Evolutionary conservation across 2,113 vertebrate species (phyloP), one percentile per base, ranked within the genome.

Genomic region (Tragulus kanchil): DNA sequence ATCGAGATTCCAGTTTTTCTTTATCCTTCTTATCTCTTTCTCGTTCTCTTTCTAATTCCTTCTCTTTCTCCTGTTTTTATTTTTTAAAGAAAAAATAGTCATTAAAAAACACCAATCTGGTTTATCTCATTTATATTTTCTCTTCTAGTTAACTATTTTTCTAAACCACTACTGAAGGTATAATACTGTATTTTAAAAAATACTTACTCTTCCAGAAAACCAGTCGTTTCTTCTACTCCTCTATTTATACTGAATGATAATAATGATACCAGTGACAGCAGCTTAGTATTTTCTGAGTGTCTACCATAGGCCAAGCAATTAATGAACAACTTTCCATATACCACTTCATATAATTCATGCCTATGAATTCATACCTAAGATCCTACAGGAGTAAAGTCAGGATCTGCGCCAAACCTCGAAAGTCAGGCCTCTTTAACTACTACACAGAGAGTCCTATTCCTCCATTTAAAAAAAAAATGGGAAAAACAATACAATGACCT

Each of bases 11-110:
- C 25, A 98, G 98, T 98, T 99, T 99, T 21, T 99, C 99, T 97
- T 99, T 99, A 96, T 99, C 99, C 90, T 99, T 99, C 97, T 99
- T 99, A 97, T 99, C 99, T 98, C 99, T 98, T 95, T 99, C 99
- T 84, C 99, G 99, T 98, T 99, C 99, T 98, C 99, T 99, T 98
- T 99, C 99, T 89, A 99, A 96, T 98, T 99, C 99, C 93, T 99
- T 99, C 98, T 99, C 99, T 97, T 99, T 99, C 97, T 99, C 99
- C 99, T 98, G 75, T 97, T 95, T 85, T 91, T 5, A 84, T 94
- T 42, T 65, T 90, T 71, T 67, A 6, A 69, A 92, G 94, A 50
- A 85, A 73, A 95, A 59, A 92, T 50, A 84, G 48, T 81, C 92
- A 59, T 54, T 73, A 73, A 93, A 90, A 91, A 81, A 85, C 50